These are phyloP conservation scores for Mesaphorura yosii DNA, from an alignment of 1,140 invertebrate genomes.

Conservation along the genomic window DNA sequence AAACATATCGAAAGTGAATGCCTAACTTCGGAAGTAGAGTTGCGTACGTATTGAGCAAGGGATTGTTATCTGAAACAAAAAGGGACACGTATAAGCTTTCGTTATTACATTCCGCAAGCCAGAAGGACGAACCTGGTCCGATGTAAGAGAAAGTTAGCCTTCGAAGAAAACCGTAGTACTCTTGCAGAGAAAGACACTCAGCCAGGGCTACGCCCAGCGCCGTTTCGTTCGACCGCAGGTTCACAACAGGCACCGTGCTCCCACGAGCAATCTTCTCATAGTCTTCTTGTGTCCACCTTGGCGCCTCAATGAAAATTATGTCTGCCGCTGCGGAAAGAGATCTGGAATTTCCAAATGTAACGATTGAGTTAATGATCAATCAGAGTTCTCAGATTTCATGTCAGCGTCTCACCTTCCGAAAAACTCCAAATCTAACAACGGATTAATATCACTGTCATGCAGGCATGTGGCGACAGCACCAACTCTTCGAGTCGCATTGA, in stretches of 20 bases:
- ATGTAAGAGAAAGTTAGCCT: conserved; percentile 11
- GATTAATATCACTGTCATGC: background rate
- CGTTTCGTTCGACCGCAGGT: conserved; percentile 1
- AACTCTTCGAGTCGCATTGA: background rate
- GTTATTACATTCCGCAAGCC: background rate
- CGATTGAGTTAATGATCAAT: background rate
- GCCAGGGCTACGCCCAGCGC: conserved; percentile 9
- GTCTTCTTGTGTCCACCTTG: background rate
- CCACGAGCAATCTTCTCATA: conserved; percentile 5
- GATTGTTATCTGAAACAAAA: conserved; percentile 9
- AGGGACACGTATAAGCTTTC: too few relatives aligned
- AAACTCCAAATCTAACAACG: background rate
- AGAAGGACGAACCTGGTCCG: conserved; percentile 4
- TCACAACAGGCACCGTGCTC: conserved; percentile 11
- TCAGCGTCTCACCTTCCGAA: conserved; percentile 4
- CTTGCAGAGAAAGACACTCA: conserved; percentile 18
- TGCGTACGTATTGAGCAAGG: conserved; percentile 14
- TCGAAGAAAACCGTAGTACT: conserved; percentile 21
- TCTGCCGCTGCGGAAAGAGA: conserved; percentile 9
- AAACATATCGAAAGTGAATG: conserved; percentile 15
- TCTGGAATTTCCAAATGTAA: conserved; percentile 2
- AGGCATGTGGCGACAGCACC: background rate
- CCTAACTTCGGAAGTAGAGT: conserved; percentile 19
- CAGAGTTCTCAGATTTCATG: background rate
- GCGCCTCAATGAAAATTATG: conserved; percentile 15